A percentile compares a stretch with the other conserved stretches of the same genome.
phyloP scores from a whole-genome alignment of 1,140 invertebrate genomes.

The Euura lappo region DNA sequence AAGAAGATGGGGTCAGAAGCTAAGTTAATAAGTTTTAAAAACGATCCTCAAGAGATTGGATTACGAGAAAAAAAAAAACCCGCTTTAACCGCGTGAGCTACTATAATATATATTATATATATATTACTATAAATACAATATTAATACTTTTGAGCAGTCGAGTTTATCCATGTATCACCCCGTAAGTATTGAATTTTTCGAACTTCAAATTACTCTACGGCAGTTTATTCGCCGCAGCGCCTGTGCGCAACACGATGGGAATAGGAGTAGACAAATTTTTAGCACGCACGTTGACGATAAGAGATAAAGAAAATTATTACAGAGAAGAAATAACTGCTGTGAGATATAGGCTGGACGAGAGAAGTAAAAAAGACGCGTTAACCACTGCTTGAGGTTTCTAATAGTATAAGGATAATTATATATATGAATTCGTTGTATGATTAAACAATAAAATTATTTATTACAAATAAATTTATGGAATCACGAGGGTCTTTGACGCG shows the following conservation, averaged over 20 bases:
- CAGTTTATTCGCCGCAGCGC: not conserved
- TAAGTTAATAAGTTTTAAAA: slow-evolving; percentile 32
- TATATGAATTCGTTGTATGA: slow-evolving; percentile 49
- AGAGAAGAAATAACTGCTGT: slow-evolving; percentile 28
- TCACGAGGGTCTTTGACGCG: no score
- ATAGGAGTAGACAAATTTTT: not conserved
- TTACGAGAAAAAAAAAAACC: slow-evolving; percentile 7
- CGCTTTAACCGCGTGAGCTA: slow-evolving; percentile 2
- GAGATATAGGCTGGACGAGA: slow-evolving; percentile 40
- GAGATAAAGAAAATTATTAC: not conserved
- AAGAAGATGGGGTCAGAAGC: slow-evolving; percentile 46
- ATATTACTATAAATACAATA: not conserved
- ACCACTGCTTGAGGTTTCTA: slow-evolving; percentile 55
- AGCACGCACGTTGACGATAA: not conserved
- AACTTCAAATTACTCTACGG: not conserved
- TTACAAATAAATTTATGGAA: slow-evolving; percentile 34
- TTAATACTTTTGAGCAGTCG: not conserved
- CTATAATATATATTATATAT: slow-evolving; percentile 6
- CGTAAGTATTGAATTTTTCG: not conserved
- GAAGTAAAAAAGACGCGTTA: slow-evolving; percentile 33
- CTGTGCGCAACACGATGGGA: not conserved
- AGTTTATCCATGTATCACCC: not conserved
- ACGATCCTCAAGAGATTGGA: not conserved
- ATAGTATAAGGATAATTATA: slow-evolving; percentile 52
- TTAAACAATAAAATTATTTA: slow-evolving; percentile 60